phyloP scores from a whole-genome alignment of 2,888 invertebrate species.

The Tridacna gigas region DNA sequence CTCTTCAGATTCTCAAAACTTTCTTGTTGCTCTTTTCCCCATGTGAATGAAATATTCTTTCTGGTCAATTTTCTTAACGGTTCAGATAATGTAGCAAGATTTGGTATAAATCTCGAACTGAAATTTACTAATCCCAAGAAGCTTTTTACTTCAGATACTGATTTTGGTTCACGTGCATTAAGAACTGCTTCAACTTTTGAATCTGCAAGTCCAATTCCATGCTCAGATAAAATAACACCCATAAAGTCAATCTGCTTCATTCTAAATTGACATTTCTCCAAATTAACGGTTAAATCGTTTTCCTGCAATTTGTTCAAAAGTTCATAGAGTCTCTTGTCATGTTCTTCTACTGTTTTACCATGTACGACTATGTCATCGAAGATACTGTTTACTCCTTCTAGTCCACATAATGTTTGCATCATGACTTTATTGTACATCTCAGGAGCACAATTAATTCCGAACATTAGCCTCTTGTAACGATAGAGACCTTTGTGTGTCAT shows the following conservation, averaged over 20 bases:
- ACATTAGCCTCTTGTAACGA: neutral
- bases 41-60: slow-evolving; percentile 27
- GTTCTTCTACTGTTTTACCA: slow-evolving; percentile 53
- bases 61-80: slow-evolving; percentile 43
- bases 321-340: slow-evolving; percentile 41
- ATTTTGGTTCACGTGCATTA: slow-evolving; percentile 45
- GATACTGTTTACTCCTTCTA: slow-evolving; percentile 47
- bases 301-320: slow-evolving; percentile 51
- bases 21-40: slow-evolving; percentile 29
- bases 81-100: slow-evolving; percentile 55
- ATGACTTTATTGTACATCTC: slow-evolving; percentile 55
- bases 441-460: slow-evolving; percentile 29
- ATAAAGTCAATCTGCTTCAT: slow-evolving; percentile 52
- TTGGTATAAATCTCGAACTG: slow-evolving; percentile 53
- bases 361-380: slow-evolving; percentile 59
- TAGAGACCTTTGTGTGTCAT: slow-evolving; percentile 50
- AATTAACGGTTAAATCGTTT: slow-evolving; percentile 60
- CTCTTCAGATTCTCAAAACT: slow-evolving; percentile 38
- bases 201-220: slow-evolving; percentile 47
- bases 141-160: slow-evolving; percentile 37
- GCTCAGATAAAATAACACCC: slow-evolving; percentile 47
- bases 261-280: slow-evolving; percentile 63
- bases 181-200: slow-evolving; percentile 46
- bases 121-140: too few species aligned
- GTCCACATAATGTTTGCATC: slow-evolving; percentile 32